phyloP scores from a whole-genome alignment of 2,113 vertebrate genomes.

The Microcebus griseorufus region DNA sequence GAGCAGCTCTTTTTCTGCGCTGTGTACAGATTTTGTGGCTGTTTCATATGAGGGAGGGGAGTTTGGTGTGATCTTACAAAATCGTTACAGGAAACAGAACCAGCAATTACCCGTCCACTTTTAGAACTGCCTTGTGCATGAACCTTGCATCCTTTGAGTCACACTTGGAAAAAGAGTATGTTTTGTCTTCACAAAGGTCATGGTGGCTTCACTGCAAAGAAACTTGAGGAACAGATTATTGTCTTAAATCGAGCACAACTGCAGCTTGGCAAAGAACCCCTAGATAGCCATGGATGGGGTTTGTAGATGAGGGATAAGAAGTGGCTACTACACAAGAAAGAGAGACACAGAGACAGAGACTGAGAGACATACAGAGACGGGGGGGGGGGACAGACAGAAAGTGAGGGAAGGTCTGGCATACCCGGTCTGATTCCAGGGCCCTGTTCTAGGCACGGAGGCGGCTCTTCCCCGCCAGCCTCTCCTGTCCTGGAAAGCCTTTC shows the following conservation, averaged over 20 bases:
- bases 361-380: not conserved
- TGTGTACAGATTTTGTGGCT: not conserved
- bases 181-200: conserved; percentile 2
- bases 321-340: too few relatives aligned
- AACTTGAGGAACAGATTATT: not conserved
- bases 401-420: not conserved
- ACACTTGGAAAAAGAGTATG: not conserved
- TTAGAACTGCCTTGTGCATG: conserved; percentile 33
- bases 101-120: conserved; percentile 32
- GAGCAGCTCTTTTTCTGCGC: not conserved
- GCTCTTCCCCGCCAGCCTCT: not conserved
- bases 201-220: not conserved
- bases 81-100: conserved; percentile 37
- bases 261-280: not conserved
- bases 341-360: not conserved
- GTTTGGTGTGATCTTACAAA: not conserved
- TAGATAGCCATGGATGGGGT: not conserved
- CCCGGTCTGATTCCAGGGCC: not conserved
- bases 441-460: not conserved
- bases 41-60: not conserved
- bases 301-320: not conserved
- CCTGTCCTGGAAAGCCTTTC: not conserved
- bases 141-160: conserved; percentile 31
- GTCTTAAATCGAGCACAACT: not conserved
- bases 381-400: too few relatives aligned